phyloP scores from a whole-genome alignment of 1,140 invertebrate species.

The Wasmannia auropunctata region DNA sequence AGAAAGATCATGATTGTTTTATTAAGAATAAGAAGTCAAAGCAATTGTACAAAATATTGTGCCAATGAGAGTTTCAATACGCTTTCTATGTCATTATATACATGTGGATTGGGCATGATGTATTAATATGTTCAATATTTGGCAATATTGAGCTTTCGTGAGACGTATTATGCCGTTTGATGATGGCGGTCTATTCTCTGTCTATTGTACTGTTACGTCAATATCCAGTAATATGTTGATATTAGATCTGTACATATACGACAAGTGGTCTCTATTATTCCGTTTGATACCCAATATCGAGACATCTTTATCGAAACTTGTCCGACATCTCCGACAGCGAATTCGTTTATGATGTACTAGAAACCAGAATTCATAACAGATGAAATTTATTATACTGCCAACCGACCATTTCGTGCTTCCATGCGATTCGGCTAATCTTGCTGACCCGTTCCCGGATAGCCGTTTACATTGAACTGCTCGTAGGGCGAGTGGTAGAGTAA shows the following conservation, averaged over 20 bases:
- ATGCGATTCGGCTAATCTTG: constrained; percentile 68
- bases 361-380: constrained; percentile 66
- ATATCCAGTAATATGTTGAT: constrained; percentile 24
- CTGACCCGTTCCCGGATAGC: constrained; percentile 54
- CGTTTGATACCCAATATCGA: neutral
- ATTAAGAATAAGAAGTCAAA: neutral
- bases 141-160: neutral
- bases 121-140: constrained; percentile 29
- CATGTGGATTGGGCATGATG: neutral
- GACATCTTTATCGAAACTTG: constrained; percentile 18
- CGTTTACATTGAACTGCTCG: constrained; percentile 37
- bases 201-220: constrained; percentile 7
- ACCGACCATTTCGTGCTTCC: constrained; percentile 59
- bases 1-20: neutral
- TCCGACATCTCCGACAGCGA: constrained; percentile 51
- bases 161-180: constrained; percentile 4
- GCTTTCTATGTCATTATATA: neutral
- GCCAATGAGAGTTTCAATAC: neutral
- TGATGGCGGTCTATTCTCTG: constrained; percentile 18
- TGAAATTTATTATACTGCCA: constrained; percentile 34
- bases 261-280: constrained; percentile 28
- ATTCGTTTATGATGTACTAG: constrained; percentile 53
- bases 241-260: constrained; percentile 12
- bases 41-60: neutral
- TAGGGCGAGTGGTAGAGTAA: neutral